Evolutionary conservation across 2,888 invertebrate species (phyloP), one percentile per base, ranked within the genome.

Genomic region (Melipona beecheii): DNA sequence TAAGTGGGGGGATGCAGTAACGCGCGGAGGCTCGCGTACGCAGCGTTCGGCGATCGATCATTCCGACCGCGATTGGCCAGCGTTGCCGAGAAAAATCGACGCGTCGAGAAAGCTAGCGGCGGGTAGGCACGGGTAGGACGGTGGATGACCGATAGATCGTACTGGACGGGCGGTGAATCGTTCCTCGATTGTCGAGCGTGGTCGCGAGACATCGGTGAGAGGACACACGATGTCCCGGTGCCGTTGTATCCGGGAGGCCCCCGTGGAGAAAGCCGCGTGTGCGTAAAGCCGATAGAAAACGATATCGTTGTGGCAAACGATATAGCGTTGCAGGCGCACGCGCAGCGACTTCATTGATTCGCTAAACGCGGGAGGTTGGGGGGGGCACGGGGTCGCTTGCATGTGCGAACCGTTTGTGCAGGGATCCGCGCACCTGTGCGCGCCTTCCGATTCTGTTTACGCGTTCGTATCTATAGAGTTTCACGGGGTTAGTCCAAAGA

Each of bases 301-400:
- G 86, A 86, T 86, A 86, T 78, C 76, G 76, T 81, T 86, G 84
- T 84, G 84, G 75, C 76, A 84, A 86, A 79, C 86, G 84, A 81
- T 86, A 86, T 81, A 81, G 86, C 56, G 76, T 27, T 58, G 50
- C 58, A 60, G 62, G 77, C 84, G 79, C 75, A 74, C 74, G 86
- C 81, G 77, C 85, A 74, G 58, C 54, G 65, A 49, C 86, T 86
- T 86, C 86, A 86, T 86, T 83, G 86, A 86, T 86, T 86, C 75
- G 74, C 77, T 31, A 58, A 73, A 43, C 43, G 43, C n/a, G 27
- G 56, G 60, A 68, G 43, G 1, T 0, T 31, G 17, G 52, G 21
- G 19, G 19, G 11, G 64, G 58, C 52, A 43, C 27, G 49, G 43
- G 72, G 49, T 72, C 21, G 43, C 19, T 71, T 83, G 83, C 80